Base-by-base conservation (phyloP, 2,797 vertebrate species). In the Eulemur coronatus region DNA sequence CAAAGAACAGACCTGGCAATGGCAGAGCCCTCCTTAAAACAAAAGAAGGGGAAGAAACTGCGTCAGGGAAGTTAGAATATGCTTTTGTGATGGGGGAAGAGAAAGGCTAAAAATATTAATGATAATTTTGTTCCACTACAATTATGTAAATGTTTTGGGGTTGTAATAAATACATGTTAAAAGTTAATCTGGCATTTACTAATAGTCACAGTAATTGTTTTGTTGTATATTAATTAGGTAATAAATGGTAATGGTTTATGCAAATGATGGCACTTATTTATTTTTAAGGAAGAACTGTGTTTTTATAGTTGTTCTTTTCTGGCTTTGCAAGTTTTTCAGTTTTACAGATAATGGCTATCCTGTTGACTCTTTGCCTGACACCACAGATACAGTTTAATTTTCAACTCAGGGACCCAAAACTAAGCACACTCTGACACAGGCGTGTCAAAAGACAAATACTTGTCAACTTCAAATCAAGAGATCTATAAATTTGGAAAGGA, bases 191-290 rank as follows among this genome's bases (percentile, higher is more conserved):
- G 67, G 81, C 59, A 82, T 8, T 50, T 89, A 63, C 59, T 87
- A 91, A 70, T 84, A 94, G 90, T 85, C 72, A 92, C 72, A 91
- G 84, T 94, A 95, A 90, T 97, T 93, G 55, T 95, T 86, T 89
- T 95, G 76, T 92, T 96, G 75, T 97, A 79, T 96, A 96, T 97
- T 96, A 97, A 97, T 96, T 93, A 91, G 81, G 88, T 91, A 96
- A 84, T 89, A 97, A 92, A 91, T 96, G 89, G 52, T 97, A 94
- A 97, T 96, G 63, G 91, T 87, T 93, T 96, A 96, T 96, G 79
- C 93, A 96, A 96, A 96, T 93, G n/a, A 72, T 93, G 13, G 28
- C 55, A 15, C 61, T 35, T 95, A 93, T 97, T 97, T 96, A 94
- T 96, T 95, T 97, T 93, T 94, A 97, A 96, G 75, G 76, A 57